These are phyloP conservation scores for Eilema griseolum DNA, from an alignment of 2,888 invertebrate genomes.

Conservation along the genomic window DNA sequence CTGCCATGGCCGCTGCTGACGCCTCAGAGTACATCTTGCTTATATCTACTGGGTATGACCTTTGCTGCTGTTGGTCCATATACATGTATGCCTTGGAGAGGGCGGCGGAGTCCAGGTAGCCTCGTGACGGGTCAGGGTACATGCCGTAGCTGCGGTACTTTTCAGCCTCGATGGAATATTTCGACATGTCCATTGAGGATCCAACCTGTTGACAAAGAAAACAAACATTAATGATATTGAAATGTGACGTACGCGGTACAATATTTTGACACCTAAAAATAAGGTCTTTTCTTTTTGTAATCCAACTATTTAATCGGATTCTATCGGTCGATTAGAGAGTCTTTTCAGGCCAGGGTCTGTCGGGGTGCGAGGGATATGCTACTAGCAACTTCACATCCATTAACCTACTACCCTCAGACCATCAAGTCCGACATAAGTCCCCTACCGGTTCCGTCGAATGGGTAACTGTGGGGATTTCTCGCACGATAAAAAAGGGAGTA, in stretches of 20 bases:
- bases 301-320: too few relatives aligned
- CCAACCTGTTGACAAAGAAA: constrained; percentile 87
- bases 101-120: constrained; percentile 91
- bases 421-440: too few relatives aligned
- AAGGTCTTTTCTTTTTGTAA: too few relatives aligned
- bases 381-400: too few relatives aligned
- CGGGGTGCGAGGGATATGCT: too few relatives aligned
- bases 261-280: too few relatives aligned
- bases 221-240: constrained; percentile 2
- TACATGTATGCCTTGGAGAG: constrained; percentile 92
- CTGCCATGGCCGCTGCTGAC: constrained; percentile 87
- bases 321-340: too few relatives aligned
- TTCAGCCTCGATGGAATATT: constrained; percentile 92
- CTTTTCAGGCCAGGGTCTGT: too few relatives aligned
- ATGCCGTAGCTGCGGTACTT: constrained; percentile 92
- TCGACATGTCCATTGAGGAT: constrained; percentile 92
- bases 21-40: constrained; percentile 90
- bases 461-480: too few relatives aligned
- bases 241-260: not conserved
- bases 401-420: too few relatives aligned
- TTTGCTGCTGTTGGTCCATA: constrained; percentile 89
- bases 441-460: too few relatives aligned
- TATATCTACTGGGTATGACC: constrained; percentile 88
- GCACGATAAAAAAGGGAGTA: too few relatives aligned
- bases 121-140: constrained; percentile 91